Base-by-base conservation (phyloP, 2,888 invertebrate species). In the Nematopogon swammerdamellus region DNA sequence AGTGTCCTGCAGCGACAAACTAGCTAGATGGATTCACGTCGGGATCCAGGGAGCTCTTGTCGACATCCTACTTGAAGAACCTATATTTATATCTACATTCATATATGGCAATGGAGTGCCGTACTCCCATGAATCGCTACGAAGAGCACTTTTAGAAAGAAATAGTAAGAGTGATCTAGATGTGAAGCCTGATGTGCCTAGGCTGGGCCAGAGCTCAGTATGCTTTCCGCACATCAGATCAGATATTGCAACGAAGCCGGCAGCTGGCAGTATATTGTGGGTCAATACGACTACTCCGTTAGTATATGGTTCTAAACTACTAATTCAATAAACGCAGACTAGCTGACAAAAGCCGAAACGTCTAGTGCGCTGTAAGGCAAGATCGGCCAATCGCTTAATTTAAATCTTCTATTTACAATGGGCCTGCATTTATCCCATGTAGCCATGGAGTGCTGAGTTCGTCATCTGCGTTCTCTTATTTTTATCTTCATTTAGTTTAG, bases 1-100 rank as follows among this genome's bases (percentile, higher is more conserved):
- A 10, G 86, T 96, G 59, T 95, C 95, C 0, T 97, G 97, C 68
- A 96, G 95, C 68, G 97, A 97, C 70, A 97, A 97, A 81, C 74
- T 97, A 14, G 86, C 94, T 2, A 87, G 88, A 59, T 97, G 97
- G 97, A 87, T 89, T 62, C 76, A 90, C 52, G 63, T 94, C 29
- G 96, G 97, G 0, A 64, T 93, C 19, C 95, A 92, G 76, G 96
- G 97, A 3, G 85, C 91, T 3, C 70, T 97, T 3, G 63, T 96
- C 46, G 85, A 85, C 53, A 67, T 85, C 52, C 64, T 95, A 19
- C 66, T 95, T 18, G 61, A 74, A 3, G 61, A 77, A 51, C 87
- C 90, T 11, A 82, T 97, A 60, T 86, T 85, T 64, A 71, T 96
- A 0, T 70, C 80, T 49, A 82, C 85, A 49, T 81, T 93, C 51